Conservation (phyloP, 2,888 invertebrate genomes). For the Macrosiphum euphorbiae region DNA sequence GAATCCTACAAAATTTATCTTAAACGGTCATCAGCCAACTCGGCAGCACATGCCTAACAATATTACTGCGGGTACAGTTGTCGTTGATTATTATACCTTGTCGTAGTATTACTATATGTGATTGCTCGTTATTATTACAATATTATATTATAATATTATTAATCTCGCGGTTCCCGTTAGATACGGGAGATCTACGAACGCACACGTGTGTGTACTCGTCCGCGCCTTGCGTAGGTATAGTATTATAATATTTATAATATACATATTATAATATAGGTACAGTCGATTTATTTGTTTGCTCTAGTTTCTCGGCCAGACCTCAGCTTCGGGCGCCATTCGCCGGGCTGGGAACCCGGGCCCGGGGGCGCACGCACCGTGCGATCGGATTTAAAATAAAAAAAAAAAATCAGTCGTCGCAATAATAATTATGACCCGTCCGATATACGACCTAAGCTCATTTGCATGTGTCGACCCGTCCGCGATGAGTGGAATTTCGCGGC, state of each 20-base stretch:
- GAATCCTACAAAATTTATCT: no score
- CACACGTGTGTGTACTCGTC: background rate
- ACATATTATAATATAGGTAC: background rate
- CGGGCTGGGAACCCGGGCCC: conserved; percentile 1
- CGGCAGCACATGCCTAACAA: no score
- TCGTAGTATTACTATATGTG: no score
- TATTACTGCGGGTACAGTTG: no score
- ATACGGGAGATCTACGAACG: background rate
- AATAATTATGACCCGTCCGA: background rate
- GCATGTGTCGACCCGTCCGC: conserved; percentile 22
- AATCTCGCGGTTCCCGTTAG: background rate
- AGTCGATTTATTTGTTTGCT: conserved; percentile 36
- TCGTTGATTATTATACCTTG: no score
- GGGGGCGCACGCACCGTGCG: background rate
- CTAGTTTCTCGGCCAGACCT: conserved; percentile 26
- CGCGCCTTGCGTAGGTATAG: background rate
- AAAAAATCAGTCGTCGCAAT: conserved; percentile 9
- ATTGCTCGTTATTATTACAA: no score
- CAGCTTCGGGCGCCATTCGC: background rate
- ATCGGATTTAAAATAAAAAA: background rate
- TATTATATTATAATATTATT: background rate
- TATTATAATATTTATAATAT: background rate
- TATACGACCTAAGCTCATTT: background rate
- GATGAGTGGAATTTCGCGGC: conserved; percentile 5
- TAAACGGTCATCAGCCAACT: no score